Percentiles rank a stretch among this genome's conserved stretches.
Evolutionary conservation across 2,113 vertebrate species (phyloP).

Genomic region (Cololabis saira): DNA sequence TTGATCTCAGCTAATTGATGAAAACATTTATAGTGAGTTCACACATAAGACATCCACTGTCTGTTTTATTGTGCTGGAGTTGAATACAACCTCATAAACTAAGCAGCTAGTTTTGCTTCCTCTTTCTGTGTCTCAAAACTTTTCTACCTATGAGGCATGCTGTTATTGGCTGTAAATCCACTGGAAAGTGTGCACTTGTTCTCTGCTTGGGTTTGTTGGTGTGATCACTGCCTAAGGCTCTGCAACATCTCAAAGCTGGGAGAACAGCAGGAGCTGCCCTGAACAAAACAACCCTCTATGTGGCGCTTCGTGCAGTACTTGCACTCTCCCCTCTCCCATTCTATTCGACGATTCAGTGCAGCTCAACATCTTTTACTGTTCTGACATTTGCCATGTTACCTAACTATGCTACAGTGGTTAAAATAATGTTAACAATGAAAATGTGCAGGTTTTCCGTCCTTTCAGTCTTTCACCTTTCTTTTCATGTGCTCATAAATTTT

Average conservation of each 20-base stretch:
- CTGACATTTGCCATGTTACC: slow-evolving; percentile 24
- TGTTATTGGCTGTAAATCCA: neutral
- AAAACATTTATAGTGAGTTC: too few relatives aligned
- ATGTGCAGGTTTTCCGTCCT: slow-evolving; percentile 2
- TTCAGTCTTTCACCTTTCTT: neutral
- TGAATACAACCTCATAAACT: too few relatives aligned
- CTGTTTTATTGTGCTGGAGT: too few relatives aligned
- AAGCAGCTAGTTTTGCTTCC: neutral
- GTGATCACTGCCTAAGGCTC: slow-evolving; percentile 31
- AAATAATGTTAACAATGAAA: slow-evolving; percentile 17
- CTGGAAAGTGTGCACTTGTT: neutral
- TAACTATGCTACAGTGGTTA: neutral
- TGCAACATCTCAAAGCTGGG: slow-evolving; percentile 26
- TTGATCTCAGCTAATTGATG: too few relatives aligned
- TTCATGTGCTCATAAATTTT: neutral
- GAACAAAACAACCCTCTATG: slow-evolving; percentile 24
- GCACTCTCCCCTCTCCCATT: slow-evolving; percentile 4
- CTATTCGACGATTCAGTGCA: slow-evolving; percentile 12
- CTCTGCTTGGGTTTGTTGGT: slow-evolving; percentile 11
- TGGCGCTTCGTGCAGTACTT: neutral
- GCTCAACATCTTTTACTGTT: neutral
- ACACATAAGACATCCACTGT: too few relatives aligned
- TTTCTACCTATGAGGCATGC: neutral
- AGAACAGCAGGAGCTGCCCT: slow-evolving; percentile 48
- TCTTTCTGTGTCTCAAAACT: neutral